Evolutionary conservation across 2,888 invertebrate species (phyloP), one percentile per base, ranked within the genome.

Genomic region (Bombylius major): DNA sequence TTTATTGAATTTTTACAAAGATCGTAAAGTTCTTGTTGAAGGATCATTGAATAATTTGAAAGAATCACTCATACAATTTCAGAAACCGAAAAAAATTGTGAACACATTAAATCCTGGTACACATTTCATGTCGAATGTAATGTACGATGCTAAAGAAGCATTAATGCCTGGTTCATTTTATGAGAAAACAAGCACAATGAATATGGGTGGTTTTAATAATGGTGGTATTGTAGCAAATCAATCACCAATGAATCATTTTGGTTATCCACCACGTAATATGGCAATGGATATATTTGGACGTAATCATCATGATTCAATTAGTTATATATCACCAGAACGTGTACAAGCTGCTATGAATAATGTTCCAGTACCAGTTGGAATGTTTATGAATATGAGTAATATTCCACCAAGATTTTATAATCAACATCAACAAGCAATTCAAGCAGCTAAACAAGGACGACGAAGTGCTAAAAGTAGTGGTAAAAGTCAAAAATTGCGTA

Each of bases 31-130:
- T 11, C 77, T 99, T 23, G 97, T 98, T 6, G 99, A 99, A 75
- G 99, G 99, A 0, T 97, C 99, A 0, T 77, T 99, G 44, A 96
- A 93, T 64, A 98, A 98, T 73, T 77, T 99, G 55, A 97, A 97
- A 69, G 95, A 97, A 72, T 94, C 95, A 0, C 82, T 94, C 68
- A 94, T 99, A 58, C 95, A 94, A 71, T 95, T 99, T 73, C 90
- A 95, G 39, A 98, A 97, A 73, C 97, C 97, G 3, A 93, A 95
- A 73, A 96, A 96, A 72, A 79, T 99, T 62, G 85, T 94, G 31
- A 97, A 98, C 72, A 84, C 90, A 0, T 83, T 90, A 56, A 98
- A 97, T 74, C 97, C 97, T 3, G 95, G 95, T 0, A 89, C 94
- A 1, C 94, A 97, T 69, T 98, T 97, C 71, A 97, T 98, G 97